Evolutionary conservation across 2,888 invertebrate genomes (phyloP).

Genomic region (Limnephilus marmoratus): DNA sequence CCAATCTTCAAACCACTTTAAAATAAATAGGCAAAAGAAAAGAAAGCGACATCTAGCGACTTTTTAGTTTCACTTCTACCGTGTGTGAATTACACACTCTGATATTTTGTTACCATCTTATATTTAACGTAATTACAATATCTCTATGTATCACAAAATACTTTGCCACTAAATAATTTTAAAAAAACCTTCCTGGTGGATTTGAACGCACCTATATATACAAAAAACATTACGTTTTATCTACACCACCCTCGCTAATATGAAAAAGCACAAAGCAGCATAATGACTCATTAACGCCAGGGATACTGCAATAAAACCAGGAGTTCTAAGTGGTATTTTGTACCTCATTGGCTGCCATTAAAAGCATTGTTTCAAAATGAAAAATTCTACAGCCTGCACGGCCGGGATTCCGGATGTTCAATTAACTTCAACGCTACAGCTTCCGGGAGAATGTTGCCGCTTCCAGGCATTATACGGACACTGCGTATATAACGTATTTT

Average conservation of each 20-base stretch:
- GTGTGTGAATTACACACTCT: no score
- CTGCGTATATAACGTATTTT: background rate
- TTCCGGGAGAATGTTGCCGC: constrained; percentile 16
- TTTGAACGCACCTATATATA: background rate
- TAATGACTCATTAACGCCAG: background rate
- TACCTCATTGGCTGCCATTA: background rate
- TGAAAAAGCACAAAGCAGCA: background rate
- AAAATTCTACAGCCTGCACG: background rate
- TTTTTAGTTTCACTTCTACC: no score
- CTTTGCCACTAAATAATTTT: no score
- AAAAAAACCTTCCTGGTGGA: background rate
- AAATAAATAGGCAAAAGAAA: no score
- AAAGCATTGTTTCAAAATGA: constrained; percentile 8
- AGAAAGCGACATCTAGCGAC: no score
- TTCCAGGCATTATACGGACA: background rate
- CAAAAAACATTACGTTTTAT: background rate
- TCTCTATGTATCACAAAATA: no score
- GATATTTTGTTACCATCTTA: no score
- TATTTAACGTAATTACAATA: no score
- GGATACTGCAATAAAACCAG: background rate
- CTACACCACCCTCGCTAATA: background rate
- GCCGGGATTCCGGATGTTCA: constrained; percentile 7
- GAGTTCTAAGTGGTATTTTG: background rate
- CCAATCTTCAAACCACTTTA: no score
- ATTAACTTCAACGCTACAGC: constrained; percentile 5